Conservation (phyloP, 2,797 vertebrate species). For the Oceanodroma leucorhoa region DNA sequence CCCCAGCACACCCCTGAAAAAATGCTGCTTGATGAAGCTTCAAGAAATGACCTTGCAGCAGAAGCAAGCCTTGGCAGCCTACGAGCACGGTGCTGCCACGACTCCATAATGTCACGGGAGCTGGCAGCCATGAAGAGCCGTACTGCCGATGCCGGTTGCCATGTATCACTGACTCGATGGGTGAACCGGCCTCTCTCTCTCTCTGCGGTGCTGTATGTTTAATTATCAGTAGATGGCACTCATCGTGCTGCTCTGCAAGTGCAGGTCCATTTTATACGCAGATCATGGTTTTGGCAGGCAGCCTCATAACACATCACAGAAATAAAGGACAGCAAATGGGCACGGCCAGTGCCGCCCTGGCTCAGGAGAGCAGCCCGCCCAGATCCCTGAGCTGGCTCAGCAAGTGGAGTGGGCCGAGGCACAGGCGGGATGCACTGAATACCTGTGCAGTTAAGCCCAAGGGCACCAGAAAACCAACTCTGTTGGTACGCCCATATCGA, state of each 20-base stretch:
- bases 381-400: background rate
- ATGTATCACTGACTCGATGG: rapidly evolving
- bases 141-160: rapidly evolving
- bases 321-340: background rate
- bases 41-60: background rate
- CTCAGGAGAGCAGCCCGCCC: background rate
- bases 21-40: background rate
- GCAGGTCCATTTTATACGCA: background rate
- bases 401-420: background rate
- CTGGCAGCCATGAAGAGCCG: background rate
- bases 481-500: background rate
- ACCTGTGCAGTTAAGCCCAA: background rate
- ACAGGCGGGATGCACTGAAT: too few species aligned
- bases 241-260: background rate
- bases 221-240: constrained; percentile 5
- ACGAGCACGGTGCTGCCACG: background rate
- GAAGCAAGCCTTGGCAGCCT: background rate
- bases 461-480: background rate
- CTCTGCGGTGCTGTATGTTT: background rate
- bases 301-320: background rate
- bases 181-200: background rate
- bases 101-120: background rate
- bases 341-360: background rate
- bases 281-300: background rate
- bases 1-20: background rate